Conservation (phyloP, 1,140 invertebrate genomes). For the Drosophila punjabiensis region DNA sequence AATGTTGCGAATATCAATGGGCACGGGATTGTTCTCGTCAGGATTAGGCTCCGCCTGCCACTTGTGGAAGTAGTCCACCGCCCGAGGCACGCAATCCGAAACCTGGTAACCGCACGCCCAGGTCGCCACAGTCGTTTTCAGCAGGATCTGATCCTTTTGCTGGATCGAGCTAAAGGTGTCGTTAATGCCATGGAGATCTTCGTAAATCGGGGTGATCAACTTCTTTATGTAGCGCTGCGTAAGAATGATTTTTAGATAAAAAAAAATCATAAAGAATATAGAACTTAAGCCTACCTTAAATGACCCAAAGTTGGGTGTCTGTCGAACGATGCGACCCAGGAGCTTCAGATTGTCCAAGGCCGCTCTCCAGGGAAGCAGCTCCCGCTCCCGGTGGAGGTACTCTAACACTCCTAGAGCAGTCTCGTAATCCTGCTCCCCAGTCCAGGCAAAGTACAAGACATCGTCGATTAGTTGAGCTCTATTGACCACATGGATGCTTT, state of each 20-base stretch:
- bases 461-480: slow-evolving; percentile 93
- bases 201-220: slow-evolving; percentile 87
- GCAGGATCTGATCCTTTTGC: slow-evolving; percentile 86
- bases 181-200: slow-evolving; percentile 86
- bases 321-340: slow-evolving; percentile 86
- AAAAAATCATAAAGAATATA: neutral
- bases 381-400: slow-evolving; percentile 88
- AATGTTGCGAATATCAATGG: slow-evolving; percentile 89
- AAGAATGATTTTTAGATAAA: neutral
- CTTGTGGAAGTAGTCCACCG: slow-evolving; percentile 86
- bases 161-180: slow-evolving; percentile 78
- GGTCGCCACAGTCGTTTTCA: slow-evolving; percentile 86
- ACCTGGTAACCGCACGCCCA: slow-evolving; percentile 88
- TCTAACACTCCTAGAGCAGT: slow-evolving; percentile 86
- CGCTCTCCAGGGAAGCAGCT: slow-evolving; percentile 88
- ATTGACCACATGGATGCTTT: slow-evolving; percentile 89
- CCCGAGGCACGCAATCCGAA: slow-evolving; percentile 87
- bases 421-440: slow-evolving; percentile 88
- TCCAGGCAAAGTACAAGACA: slow-evolving; percentile 90
- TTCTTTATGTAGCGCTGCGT: slow-evolving; percentile 86
- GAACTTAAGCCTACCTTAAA: slow-evolving; percentile 85
- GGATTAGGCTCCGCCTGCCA: slow-evolving; percentile 87
- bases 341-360: slow-evolving; percentile 72
- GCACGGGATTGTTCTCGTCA: slow-evolving; percentile 88
- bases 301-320: slow-evolving; percentile 85